These are phyloP conservation scores for Geococcyx californianus DNA, from an alignment of 2,113 vertebrate species.

Conservation along the genomic window DNA sequence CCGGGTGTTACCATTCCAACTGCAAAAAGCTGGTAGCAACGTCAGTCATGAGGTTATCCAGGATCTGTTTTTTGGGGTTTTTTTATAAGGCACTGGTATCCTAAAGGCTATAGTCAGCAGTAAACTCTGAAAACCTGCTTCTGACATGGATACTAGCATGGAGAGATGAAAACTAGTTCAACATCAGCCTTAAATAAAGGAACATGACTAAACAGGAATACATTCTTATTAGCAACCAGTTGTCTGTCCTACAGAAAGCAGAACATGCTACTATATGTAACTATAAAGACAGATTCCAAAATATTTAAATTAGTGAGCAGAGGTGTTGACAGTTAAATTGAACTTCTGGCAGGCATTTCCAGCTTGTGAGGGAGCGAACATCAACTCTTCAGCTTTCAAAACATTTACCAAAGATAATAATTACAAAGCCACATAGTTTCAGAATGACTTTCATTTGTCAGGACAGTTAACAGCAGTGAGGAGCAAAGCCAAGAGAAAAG, in stretches of 20 bases:
- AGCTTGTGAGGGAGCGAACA: conserved; percentile 51
- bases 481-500: conserved; percentile 64
- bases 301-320: conserved; percentile 60
- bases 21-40: neutral
- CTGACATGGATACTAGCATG: neutral
- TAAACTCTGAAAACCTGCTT: conserved; percentile 20
- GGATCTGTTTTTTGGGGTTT: neutral
- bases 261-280: conserved; percentile 59
- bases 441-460: conserved; percentile 69
- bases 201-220: conserved; percentile 70
- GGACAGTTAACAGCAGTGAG: conserved; percentile 44
- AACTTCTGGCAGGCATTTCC: conserved; percentile 68
- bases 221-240: conserved; percentile 43
- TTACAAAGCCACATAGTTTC: conserved; percentile 71
- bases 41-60: neutral
- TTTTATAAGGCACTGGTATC: neutral
- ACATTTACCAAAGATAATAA: conserved; percentile 69
- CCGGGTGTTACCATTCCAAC: neutral
- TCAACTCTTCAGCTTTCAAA: conserved; percentile 66
- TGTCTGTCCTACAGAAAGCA: conserved; percentile 66
- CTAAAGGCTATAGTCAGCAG: neutral
- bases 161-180: neutral
- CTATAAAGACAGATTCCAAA: conserved; percentile 55
- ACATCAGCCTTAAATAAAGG: conserved; percentile 12
- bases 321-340: conserved; percentile 77